Conservation (phyloP, 2,888 invertebrate species). For the Scaptomyza cyrtandrae region DNA sequence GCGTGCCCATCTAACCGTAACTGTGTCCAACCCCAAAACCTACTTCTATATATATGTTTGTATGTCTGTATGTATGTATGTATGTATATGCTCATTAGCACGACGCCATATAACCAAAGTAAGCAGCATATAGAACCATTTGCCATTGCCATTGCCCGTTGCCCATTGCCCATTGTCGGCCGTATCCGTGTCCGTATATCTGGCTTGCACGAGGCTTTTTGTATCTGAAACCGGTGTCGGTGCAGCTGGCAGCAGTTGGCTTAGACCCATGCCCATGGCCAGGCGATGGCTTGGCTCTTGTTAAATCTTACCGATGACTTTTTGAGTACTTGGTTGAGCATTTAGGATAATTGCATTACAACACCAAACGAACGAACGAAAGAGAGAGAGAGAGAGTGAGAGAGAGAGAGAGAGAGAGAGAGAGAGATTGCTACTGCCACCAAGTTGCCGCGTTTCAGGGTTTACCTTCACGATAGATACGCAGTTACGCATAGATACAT, state of each 20-base stretch:
- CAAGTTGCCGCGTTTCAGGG: constrained; percentile 8
- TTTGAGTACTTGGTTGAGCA: constrained; percentile 82
- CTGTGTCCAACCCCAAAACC: constrained; percentile 19
- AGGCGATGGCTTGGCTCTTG: constrained; percentile 64
- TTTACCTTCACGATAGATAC: constrained; percentile 26
- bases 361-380: not conserved
- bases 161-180: no score
- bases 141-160: constrained; percentile 23
- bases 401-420: not conserved
- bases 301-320: constrained; percentile 82
- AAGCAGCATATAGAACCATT: constrained; percentile 6
- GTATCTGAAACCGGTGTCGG: constrained; percentile 67
- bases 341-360: constrained; percentile 81
- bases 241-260: constrained; percentile 57
- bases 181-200: constrained; percentile 50
- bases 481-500: constrained; percentile 17
- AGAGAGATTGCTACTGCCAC: constrained; percentile 31
- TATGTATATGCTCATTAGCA: constrained; percentile 43
- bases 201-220: constrained; percentile 44
- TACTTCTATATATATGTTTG: constrained; percentile 15
- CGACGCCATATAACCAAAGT: constrained; percentile 31
- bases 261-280: not conserved
- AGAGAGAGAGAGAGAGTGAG: not conserved
- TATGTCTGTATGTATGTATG: constrained; percentile 3
- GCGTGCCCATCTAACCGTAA: constrained; percentile 49